These are phyloP conservation scores for Muntiacus reevesi DNA, from an alignment of 2,113 vertebrate genomes.

Conservation along the genomic window DNA sequence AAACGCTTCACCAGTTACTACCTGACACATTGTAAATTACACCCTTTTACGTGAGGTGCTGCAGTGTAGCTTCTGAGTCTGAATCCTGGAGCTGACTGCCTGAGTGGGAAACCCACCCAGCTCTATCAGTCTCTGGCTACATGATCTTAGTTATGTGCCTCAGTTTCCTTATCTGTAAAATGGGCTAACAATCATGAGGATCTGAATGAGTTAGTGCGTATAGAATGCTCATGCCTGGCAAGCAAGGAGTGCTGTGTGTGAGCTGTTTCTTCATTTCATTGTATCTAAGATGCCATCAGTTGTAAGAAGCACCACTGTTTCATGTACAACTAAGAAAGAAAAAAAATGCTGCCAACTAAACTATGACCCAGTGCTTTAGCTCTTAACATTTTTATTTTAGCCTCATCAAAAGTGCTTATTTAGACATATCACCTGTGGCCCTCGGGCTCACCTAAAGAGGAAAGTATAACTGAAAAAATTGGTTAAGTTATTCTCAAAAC, in stretches of 20 bases:
- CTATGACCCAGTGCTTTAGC: background rate
- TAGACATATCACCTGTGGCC: background rate
- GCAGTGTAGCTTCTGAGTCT: rapidly evolving
- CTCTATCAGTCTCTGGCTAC: background rate
- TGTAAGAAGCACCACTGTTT: background rate
- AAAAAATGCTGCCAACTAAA: background rate
- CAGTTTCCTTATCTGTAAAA: background rate
- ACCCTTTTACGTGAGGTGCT: background rate
- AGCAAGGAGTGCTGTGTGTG: background rate
- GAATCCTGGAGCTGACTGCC: background rate
- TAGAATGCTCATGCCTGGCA: background rate
- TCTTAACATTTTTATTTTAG: background rate
- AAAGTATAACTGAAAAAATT: background rate
- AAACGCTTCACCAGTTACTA: background rate
- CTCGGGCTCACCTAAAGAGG: background rate
- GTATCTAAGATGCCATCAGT: background rate
- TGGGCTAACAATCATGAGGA: background rate
- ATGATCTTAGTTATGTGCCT: background rate
- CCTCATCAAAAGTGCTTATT: background rate
- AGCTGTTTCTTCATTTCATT: background rate
- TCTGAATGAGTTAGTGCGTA: background rate
- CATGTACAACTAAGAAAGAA: background rate
- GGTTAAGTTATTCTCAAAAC: background rate
- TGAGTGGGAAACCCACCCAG: background rate
- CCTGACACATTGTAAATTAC: background rate